phyloP scores from a whole-genome alignment of 2,888 invertebrate species.

The Drosophila algonquin region DNA sequence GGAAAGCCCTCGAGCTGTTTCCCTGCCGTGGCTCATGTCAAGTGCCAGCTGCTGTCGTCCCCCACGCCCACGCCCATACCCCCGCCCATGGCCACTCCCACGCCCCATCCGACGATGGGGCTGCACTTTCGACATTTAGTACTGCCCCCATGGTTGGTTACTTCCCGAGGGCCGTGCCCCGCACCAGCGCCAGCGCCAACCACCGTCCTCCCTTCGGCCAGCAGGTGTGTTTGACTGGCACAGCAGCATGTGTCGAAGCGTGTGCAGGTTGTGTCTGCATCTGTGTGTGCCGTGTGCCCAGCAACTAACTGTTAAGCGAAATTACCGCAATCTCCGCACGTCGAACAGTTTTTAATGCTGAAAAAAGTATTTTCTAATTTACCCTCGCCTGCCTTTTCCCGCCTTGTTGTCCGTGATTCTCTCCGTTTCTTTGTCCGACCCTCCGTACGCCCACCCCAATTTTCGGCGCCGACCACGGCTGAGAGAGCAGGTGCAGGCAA shows the following conservation, averaged over 20 bases:
- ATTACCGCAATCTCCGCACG: conserved; percentile 79
- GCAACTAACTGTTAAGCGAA: conserved; percentile 77
- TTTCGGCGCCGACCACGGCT: conserved; percentile 18
- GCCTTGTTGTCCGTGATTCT: conserved; percentile 7
- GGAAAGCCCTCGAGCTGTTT: conserved; percentile 77
- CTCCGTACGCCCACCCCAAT: not conserved
- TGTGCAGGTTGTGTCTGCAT: conserved; percentile 44
- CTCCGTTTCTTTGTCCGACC: conserved; percentile 1
- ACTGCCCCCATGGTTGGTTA: conserved; percentile 61
- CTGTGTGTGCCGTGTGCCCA: conserved; percentile 26
- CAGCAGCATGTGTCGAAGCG: conserved; percentile 70
- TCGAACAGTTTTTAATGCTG: conserved; percentile 77
- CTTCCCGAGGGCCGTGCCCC: conserved; percentile 16
- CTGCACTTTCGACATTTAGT: conserved; percentile 71
- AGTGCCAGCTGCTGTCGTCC: conserved; percentile 73
- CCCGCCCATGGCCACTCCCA: not conserved
- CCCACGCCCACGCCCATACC: not conserved
- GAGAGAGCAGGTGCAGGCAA: conserved; percentile 61
- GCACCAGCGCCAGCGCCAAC: not conserved
- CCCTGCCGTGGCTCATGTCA: conserved; percentile 76
- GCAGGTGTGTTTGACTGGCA: conserved; percentile 74
- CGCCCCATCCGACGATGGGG: conserved; percentile 56
- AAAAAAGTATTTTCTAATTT: conserved; percentile 78
- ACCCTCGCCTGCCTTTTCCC: conserved; percentile 15
- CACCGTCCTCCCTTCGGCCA: conserved; percentile 15